Percentiles rank a stretch among this genome's conserved stretches.
Conservation (phyloP, 2,888 invertebrate genomes). For the Papilio protenor region DNA sequence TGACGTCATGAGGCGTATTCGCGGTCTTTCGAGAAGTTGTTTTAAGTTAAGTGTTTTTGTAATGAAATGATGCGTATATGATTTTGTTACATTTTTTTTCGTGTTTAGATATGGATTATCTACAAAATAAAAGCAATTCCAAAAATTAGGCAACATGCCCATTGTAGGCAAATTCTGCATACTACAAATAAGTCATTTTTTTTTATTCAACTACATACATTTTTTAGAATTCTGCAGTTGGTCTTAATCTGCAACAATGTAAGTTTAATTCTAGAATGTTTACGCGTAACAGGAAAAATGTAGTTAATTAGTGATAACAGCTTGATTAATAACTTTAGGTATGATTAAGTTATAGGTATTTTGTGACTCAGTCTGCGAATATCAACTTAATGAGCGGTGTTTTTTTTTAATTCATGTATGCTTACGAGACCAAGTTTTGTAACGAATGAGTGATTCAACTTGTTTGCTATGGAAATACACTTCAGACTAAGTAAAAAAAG, state of each 20-base stretch:
- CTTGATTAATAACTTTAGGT: constrained; percentile 29
- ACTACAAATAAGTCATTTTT: neutral
- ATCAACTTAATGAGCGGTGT: constrained; percentile 29
- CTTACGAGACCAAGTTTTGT: constrained; percentile 14
- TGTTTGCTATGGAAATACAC: neutral
- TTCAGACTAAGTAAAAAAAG: constrained; percentile 3
- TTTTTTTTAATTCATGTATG: constrained; percentile 21
- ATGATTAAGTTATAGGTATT: constrained; percentile 36
- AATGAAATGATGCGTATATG: too few species aligned
- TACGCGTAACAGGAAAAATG: constrained; percentile 33
- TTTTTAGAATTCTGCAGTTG: neutral
- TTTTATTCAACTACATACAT: neutral
- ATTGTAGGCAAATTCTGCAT: too few species aligned
- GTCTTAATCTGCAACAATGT: neutral
- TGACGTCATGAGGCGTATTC: too few species aligned
- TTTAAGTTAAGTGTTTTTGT: too few species aligned
- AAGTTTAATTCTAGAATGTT: constrained; percentile 16
- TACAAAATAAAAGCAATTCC: too few species aligned
- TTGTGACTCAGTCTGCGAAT: constrained; percentile 29
- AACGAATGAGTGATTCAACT: constrained; percentile 10
- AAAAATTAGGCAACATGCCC: too few species aligned
- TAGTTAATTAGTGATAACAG: constrained; percentile 7
- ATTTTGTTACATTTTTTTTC: too few species aligned
- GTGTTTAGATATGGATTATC: too few species aligned
- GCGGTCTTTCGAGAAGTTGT: too few species aligned